Evolutionary conservation across 2,797 vertebrate genomes (phyloP).

Genomic region (Siniperca undulata): DNA sequence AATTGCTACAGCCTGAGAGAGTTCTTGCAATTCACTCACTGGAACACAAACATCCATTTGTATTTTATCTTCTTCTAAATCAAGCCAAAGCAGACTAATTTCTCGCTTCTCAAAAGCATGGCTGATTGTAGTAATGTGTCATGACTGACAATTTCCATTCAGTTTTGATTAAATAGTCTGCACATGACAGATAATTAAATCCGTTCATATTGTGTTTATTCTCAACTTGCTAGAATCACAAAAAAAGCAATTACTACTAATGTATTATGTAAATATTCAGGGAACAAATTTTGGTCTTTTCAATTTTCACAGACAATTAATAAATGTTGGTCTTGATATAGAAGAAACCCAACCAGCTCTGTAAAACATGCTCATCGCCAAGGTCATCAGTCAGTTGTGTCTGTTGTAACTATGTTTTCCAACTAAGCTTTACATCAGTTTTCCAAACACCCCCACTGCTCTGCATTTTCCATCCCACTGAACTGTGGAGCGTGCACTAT

Average conservation of each 20-base stretch:
- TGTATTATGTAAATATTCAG: not conserved
- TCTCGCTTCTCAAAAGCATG: not conserved
- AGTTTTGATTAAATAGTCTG: conserved; percentile 7
- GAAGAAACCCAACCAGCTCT: conserved; percentile 29
- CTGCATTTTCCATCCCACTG: conserved; percentile 71
- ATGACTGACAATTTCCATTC: not conserved
- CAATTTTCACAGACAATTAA: not conserved
- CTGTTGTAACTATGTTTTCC: conserved; percentile 53
- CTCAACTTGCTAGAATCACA: not conserved
- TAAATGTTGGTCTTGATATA: not conserved
- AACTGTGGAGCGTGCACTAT: conserved; percentile 59
- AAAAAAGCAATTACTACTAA: not conserved
- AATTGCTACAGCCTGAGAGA: conserved; percentile 20
- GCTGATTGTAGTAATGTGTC: not conserved
- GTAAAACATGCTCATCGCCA: conserved; percentile 39
- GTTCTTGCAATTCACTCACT: conserved; percentile 19
- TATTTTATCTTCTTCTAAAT: conserved; percentile 22
- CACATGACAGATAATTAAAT: conserved; percentile 4
- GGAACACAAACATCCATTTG: conserved; percentile 40
- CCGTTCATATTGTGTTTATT: conserved; percentile 10
- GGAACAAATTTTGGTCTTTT: not conserved
- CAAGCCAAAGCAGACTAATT: conserved; percentile 13
- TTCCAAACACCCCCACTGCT: conserved; percentile 59
- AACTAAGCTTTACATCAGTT: conserved; percentile 56
- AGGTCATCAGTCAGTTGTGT: conserved; percentile 52